Base-by-base conservation (phyloP, 2,888 invertebrate genomes). In the Ochlodes sylvanus region DNA sequence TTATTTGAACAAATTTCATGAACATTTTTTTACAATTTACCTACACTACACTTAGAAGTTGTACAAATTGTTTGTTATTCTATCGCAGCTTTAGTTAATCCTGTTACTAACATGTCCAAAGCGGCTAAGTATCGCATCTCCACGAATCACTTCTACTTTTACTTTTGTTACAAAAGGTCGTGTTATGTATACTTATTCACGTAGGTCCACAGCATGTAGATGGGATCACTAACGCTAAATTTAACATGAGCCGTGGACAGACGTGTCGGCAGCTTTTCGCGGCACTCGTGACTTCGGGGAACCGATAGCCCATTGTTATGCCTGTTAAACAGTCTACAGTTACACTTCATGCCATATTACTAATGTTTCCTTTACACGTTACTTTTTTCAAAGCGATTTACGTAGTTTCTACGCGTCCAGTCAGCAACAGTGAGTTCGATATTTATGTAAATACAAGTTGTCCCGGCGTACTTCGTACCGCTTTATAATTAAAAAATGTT, bases 151-250 rank as follows among this genome's bases (percentile, higher is more conserved):
- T 81, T 78, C 76, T 77, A 21, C 78, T 87, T 81, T 87, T 83
- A 87, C 86, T 89, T 86, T 88, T 81, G 77, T 27, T 44, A 68
- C 67, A 68, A 68, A 81, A 77, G 70, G 76, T 78, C 76, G 76
- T 73, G 77, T 79, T 77, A 75, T 66, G 32, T 54, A 58, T 58
- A 52, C 50, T 65, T 57, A 65, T 65, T 58, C 58, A 52, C 10
- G 27, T 65, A 57, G 34, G 41, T 57, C n/a, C 41, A 27, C 9
- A 42, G 27, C 50, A 82, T 80, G 76, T 76, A 84, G 81, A 90
- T 89, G 83, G 81, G 87, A 92, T 92, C 85, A 89, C 86, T 89
- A 85, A 89, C 91, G 90, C 91, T 92, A 91, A 92, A 93, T 92
- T 92, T 90, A 92, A 91, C 90, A 75, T 76, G 77, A 76, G 81